Conservation (phyloP, 2,888 invertebrate species). For the Cynaeus angustus region DNA sequence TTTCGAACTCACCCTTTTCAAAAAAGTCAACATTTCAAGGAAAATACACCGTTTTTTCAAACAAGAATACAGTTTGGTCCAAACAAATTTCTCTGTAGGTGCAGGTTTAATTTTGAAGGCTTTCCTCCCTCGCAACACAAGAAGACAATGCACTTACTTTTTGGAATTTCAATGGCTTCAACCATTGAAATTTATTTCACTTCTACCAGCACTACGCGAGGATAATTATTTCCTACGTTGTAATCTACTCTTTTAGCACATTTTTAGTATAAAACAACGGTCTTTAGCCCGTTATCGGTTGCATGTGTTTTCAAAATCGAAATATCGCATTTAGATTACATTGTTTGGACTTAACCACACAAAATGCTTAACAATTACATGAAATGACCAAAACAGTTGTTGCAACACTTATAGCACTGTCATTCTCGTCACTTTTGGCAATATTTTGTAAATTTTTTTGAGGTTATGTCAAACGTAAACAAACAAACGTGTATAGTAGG, state of each 20-base stretch:
- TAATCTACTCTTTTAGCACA: constrained; percentile 8
- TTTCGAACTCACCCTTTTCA: no score
- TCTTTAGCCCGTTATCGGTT: constrained; percentile 8
- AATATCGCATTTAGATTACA: constrained; percentile 8
- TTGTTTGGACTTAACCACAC: constrained; percentile 8
- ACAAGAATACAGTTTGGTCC: no score
- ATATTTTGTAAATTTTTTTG: not conserved
- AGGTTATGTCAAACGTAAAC: constrained; percentile 2
- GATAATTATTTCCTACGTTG: constrained; percentile 6
- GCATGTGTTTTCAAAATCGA: constrained; percentile 8
- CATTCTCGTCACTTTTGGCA: constrained; percentile 5
- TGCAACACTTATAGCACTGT: constrained; percentile 8
- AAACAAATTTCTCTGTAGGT: no score
- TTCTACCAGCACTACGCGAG: constrained; percentile 8
- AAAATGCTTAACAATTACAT: constrained; percentile 8
- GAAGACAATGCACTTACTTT: not conserved
- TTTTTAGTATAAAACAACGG: constrained; percentile 2
- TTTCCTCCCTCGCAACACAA: not conserved
- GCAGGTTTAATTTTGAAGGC: no score
- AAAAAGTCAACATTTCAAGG: no score
- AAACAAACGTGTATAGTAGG: constrained; percentile 6
- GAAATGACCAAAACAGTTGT: constrained; percentile 6
- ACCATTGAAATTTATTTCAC: constrained; percentile 5
- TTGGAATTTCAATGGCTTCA: constrained; percentile 2
- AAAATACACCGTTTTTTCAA: no score